Evolutionary conservation across 37 sponge, comb jelly and placozoan species (phyloP).

Genomic region (Cladorhizidae sp.): DNA sequence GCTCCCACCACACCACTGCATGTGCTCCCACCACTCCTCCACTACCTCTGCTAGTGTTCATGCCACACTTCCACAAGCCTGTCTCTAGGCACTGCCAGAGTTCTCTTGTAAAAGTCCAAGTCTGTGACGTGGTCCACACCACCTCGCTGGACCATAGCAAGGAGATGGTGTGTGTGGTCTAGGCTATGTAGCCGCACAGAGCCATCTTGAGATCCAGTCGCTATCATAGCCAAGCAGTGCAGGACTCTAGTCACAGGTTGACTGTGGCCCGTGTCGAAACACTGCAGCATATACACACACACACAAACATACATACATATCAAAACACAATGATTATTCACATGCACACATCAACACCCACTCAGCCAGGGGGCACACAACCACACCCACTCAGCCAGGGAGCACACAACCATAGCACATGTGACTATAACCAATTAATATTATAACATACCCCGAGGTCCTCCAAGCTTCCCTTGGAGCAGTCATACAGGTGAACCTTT

Average conservation of each 20-base stretch:
- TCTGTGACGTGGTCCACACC: conserved; percentile 12
- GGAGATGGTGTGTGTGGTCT: neutral
- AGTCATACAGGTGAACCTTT: conserved; percentile 20
- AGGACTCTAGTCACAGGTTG: conserved; percentile 32
- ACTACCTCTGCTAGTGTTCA: too few species aligned
- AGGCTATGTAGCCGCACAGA: conserved; percentile 30
- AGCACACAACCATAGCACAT: neutral
- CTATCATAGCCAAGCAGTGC: conserved; percentile 65
- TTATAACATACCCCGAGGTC: neutral
- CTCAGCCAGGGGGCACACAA: too few species aligned
- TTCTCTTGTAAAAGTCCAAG: conserved; percentile 32
- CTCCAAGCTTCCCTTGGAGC: conserved; percentile 11
- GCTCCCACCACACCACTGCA: too few species aligned
- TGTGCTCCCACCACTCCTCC: too few species aligned
- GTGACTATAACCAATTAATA: neutral
- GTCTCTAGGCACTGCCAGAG: conserved; percentile 28
- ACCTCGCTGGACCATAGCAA: conserved; percentile 11
- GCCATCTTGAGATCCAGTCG: conserved; percentile 55
- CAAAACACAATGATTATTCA: neutral
- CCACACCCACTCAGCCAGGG: too few species aligned
- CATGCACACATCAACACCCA: too few species aligned
- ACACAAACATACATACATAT: neutral
- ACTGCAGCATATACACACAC: conserved; percentile 9
- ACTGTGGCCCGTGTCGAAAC: conserved; percentile 29
- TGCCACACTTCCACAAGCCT: too few species aligned